Evolutionary conservation across 2,797 vertebrate genomes (phyloP).

Genomic region (Hypotaenidia okinawae): DNA sequence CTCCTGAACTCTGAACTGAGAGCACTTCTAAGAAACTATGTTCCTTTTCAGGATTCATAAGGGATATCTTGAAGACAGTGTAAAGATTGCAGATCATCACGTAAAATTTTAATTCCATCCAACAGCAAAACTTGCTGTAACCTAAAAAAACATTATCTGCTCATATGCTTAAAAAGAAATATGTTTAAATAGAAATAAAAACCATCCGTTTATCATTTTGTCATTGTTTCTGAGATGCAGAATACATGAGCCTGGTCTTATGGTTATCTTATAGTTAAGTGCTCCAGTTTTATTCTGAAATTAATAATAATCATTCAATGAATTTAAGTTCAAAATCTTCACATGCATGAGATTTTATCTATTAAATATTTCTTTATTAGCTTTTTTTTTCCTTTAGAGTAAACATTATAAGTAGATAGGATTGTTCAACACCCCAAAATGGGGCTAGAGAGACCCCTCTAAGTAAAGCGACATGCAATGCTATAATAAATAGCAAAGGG

Average conservation of each 20-base stretch:
- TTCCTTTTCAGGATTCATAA: not conserved
- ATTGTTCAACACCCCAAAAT: not conserved
- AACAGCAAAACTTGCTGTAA: not conserved
- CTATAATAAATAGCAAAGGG: not conserved
- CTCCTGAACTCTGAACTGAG: not conserved
- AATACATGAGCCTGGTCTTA: not conserved
- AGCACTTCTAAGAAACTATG: not conserved
- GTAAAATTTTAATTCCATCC: not conserved
- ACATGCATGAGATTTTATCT: not conserved
- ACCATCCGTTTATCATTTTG: not conserved
- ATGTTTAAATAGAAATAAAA: not conserved
- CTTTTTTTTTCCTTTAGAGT: not conserved
- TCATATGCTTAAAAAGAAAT: not conserved
- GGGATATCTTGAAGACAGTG: not conserved
- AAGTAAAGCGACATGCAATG: not conserved
- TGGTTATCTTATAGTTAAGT: not conserved
- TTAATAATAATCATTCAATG: not conserved
- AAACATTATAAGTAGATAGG: not conserved
- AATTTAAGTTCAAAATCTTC: not conserved
- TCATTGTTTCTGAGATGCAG: not conserved
- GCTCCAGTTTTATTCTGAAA: not conserved
- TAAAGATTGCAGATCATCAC: not conserved
- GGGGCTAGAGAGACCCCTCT: not conserved
- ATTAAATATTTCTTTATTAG: not conserved
- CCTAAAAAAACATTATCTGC: not conserved